Percentiles rank a stretch among this genome's conserved stretches.
phyloP scores from a whole-genome alignment of 1,140 invertebrate genomes.

The Drosophila kikkawai region DNA sequence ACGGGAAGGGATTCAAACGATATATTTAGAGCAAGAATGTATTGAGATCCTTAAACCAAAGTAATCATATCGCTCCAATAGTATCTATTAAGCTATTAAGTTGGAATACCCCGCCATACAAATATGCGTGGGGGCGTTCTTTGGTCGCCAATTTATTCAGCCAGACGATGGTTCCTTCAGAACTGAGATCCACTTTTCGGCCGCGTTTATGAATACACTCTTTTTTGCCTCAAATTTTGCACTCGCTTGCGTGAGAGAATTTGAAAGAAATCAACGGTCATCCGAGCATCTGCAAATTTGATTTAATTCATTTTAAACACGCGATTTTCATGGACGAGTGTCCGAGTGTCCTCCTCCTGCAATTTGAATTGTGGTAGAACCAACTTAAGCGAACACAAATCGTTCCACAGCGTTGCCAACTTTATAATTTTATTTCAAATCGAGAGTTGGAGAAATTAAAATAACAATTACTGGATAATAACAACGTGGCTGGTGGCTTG shows the following conservation, averaged over 20 bases:
- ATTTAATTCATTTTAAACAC: conserved; percentile 34
- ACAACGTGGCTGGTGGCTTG: neutral
- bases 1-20: neutral
- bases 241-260: conserved; percentile 39
- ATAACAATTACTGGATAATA: conserved; percentile 7
- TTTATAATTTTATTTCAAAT: conserved; percentile 7
- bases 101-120: too few relatives aligned
- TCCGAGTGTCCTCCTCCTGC: neutral
- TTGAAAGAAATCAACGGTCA: conserved; percentile 17
- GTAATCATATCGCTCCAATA: neutral
- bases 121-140: conserved; percentile 27
- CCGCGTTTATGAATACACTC: conserved; percentile 3
- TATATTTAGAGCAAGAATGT: neutral
- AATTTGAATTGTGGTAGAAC: conserved; percentile 4
- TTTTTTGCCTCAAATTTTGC: conserved; percentile 5
- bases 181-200: conserved; percentile 1
- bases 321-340: conserved; percentile 17
- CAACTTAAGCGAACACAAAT: neutral
- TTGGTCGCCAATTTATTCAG: neutral
- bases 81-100: neutral
- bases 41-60: neutral
- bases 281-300: conserved; percentile 21
- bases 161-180: neutral
- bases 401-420: conserved; percentile 1
- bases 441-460: conserved; percentile 7